Evolutionary conservation across 92 coral and sea anemone species (phyloP), one percentile per base, ranked within the genome.

Genomic region (Blastomussa wellsi): DNA sequence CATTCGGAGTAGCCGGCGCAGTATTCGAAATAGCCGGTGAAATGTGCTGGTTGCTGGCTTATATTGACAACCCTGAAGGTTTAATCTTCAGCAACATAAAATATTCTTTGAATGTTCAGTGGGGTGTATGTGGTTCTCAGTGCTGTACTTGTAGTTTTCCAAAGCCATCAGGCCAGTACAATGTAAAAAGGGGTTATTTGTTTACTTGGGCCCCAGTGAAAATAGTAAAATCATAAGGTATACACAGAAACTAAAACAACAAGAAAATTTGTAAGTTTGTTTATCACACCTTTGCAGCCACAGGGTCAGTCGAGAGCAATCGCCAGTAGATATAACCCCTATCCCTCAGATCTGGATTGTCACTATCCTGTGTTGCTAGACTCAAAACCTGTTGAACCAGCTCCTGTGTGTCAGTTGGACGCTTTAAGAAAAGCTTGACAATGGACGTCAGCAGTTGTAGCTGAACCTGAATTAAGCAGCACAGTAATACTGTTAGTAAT

Each of bases 311-410:
- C 6, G 99, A 97, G 20, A 97, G 89, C 69, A 97, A 90, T 76
- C 99, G 89, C 99, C 99, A 97, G 92, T 97, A 97, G 80, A 97
- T 97, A 75, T 97, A 97, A 1, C 99, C 99, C 39, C 99, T 89
- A 90, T 97, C 99, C 77, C 99, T 82, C 60, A 97, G 90, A 42
- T 97, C 99, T 90, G 99, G 99, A 41, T 97, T 97, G 84, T 97
- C 99, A 75, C 98, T 95, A 73, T 97, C 99, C 79, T 97, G 99
- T n/a, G 99, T 97, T 0, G 99, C 99, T 83, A 97, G 92, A 79
- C 99, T 97, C 60, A 97, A 86, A 20, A 97, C 99, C 83, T 97
- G 99, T 82, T 97, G 99, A 14, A 97, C 99, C 69, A 97, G 88
- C 78, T 97, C 98, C 87, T 97, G 99, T 5, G 99, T 97, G 90